These are phyloP conservation scores for Pachyramphus minor DNA, from an alignment of 2,113 vertebrate species.

Conservation along the genomic window DNA sequence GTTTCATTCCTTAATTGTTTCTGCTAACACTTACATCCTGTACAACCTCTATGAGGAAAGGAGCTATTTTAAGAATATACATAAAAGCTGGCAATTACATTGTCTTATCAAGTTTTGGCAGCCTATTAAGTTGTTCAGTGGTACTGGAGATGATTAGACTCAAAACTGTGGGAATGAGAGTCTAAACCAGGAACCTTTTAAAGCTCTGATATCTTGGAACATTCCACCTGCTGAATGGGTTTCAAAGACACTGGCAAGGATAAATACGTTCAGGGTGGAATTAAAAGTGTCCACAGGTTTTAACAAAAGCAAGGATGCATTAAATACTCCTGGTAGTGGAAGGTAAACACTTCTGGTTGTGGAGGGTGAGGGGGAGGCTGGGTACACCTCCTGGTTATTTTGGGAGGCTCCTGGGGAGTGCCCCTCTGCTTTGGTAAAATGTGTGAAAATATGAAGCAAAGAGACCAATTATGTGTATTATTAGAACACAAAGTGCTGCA, in stretches of 20 bases:
- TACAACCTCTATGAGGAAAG: slow-evolving; percentile 32
- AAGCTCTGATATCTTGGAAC: neutral
- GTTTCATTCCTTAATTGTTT: slow-evolving; percentile 65
- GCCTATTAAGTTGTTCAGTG: slow-evolving; percentile 70
- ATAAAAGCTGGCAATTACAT: slow-evolving; percentile 71
- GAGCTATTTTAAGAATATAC: slow-evolving; percentile 59
- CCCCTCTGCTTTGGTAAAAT: neutral
- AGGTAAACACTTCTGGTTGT: neutral
- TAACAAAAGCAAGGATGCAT: neutral
- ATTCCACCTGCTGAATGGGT: neutral
- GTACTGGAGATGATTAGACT: slow-evolving; percentile 56
- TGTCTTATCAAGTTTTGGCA: slow-evolving; percentile 75
- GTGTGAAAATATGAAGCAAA: neutral
- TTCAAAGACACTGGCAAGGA: neutral
- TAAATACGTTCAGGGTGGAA: neutral
- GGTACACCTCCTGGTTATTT: neutral
- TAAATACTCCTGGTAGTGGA: neutral
- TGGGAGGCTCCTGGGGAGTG: neutral
- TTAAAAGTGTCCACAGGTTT: neutral
- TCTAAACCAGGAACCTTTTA: neutral
- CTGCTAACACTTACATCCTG: slow-evolving; percentile 40
- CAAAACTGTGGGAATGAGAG: neutral
- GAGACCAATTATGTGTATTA: neutral
- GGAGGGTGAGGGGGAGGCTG: neutral
- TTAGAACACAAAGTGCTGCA: neutral